Conservation (phyloP, 2,797 vertebrate genomes). For the Onychomys arenicola region DNA sequence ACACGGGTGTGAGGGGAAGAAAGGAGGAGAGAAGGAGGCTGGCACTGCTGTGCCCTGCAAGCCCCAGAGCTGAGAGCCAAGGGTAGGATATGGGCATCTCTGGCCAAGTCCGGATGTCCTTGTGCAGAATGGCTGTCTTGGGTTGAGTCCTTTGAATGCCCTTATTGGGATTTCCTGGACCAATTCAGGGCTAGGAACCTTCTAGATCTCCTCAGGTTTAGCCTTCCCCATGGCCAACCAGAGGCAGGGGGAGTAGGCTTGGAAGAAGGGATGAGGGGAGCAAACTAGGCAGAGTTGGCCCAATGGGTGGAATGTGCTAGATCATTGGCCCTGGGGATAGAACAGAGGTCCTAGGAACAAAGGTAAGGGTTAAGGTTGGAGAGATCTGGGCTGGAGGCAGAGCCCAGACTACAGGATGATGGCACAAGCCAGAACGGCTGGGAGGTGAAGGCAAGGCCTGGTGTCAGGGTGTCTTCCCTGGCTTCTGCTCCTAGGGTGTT, state of each 20-base stretch:
- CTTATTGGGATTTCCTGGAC: neutral
- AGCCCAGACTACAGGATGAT: neutral
- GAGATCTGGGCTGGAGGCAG: neutral
- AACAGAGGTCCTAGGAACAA: neutral
- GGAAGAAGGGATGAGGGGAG: neutral
- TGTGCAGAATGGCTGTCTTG: neutral
- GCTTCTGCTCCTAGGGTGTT: neutral
- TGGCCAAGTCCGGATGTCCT: neutral
- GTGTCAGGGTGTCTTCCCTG: neutral
- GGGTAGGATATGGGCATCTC: neutral
- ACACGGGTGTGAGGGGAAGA: neutral
- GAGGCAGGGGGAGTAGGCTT: neutral
- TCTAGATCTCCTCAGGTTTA: neutral
- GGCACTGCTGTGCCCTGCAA: neutral
- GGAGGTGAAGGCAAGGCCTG: neutral
- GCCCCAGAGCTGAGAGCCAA: neutral
- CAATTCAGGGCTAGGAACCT: constrained; percentile 28
- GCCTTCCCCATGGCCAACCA: neutral
- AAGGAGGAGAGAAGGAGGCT: neutral
- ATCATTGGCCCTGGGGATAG: neutral
- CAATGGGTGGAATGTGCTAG: neutral
- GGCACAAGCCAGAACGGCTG: neutral
- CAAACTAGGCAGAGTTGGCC: neutral
- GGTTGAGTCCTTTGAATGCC: neutral
- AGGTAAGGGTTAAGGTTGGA: neutral